These are phyloP conservation scores for Orussus abietinus DNA, from an alignment of 1,140 invertebrate genomes.

Conservation along the genomic window DNA sequence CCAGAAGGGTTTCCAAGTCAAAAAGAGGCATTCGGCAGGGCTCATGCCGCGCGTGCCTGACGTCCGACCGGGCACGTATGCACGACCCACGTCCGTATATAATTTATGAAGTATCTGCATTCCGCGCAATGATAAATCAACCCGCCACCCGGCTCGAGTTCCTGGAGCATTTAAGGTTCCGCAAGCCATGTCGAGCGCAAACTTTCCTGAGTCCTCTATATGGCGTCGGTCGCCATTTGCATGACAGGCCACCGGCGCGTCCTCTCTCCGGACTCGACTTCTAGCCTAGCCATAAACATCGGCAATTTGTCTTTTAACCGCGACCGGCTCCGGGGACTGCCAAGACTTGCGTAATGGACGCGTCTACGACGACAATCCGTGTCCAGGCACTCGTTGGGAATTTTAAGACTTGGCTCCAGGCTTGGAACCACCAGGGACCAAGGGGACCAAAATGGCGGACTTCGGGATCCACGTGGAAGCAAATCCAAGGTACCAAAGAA, in stretches of 20 bases:
- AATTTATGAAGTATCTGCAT: conserved; percentile 55
- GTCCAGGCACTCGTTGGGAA: too few relatives aligned
- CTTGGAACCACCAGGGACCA: too few relatives aligned
- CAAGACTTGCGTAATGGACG: conserved; percentile 18
- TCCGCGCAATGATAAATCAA: conserved; percentile 50
- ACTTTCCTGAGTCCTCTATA: too few relatives aligned
- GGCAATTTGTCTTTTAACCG: conserved; percentile 17
- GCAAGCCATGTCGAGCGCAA: too few relatives aligned
- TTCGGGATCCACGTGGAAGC: too few relatives aligned
- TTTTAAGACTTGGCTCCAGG: too few relatives aligned
- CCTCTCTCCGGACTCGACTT: neutral
- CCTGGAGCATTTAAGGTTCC: conserved; percentile 23
- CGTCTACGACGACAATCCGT: too few relatives aligned
- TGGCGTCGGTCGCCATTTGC: neutral
- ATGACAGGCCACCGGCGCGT: neutral
- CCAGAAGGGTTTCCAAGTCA: too few relatives aligned
- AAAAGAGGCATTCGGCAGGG: conserved; percentile 34
- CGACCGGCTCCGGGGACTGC: conserved; percentile 5
- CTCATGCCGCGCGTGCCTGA: conserved; percentile 47
- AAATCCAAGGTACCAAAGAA: too few relatives aligned
- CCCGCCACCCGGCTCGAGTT: conserved; percentile 33
- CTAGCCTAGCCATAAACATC: conserved; percentile 14
- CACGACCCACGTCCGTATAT: conserved; percentile 44
- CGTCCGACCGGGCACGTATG: conserved; percentile 30
- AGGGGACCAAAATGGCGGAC: too few relatives aligned